Conservation (phyloP, 2,888 invertebrate species). For the Pterostichus niger region DNA sequence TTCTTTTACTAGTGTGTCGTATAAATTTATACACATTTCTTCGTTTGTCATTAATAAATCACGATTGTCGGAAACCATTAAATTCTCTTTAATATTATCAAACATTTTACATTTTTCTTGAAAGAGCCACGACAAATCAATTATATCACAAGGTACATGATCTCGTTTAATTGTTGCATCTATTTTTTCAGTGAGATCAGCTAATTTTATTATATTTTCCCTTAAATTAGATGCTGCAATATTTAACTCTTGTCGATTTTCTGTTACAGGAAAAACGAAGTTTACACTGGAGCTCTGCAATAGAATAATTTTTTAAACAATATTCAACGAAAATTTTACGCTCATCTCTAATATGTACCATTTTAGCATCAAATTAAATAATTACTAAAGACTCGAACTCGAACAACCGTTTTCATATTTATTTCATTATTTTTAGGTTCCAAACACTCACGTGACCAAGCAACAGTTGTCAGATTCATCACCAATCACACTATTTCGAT, state of each 20-base stretch:
- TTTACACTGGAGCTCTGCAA: slow-evolving; percentile 15
- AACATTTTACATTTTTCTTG: slow-evolving; percentile 49
- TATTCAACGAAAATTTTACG: not conserved
- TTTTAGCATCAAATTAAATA: slow-evolving; percentile 13
- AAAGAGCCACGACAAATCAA: slow-evolving; percentile 31
- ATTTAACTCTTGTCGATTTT: slow-evolving; percentile 23
- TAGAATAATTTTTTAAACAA: not conserved
- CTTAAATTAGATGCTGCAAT: slow-evolving; percentile 9
- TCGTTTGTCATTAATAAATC: not conserved
- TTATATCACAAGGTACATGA: slow-evolving; percentile 34
- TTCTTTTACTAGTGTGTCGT: slow-evolving; percentile 22
- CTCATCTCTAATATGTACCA: not conserved
- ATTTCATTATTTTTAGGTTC: no score
- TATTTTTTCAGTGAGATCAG: slow-evolving; percentile 3
- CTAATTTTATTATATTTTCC: slow-evolving; percentile 25
- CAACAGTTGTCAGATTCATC: no score
- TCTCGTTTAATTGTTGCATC: not conserved
- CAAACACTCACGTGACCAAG: no score
- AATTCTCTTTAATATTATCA: slow-evolving; percentile 10
- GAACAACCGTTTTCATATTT: no score
- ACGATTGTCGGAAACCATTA: not conserved
- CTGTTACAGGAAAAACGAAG: slow-evolving; percentile 31
- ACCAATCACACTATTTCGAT: no score
- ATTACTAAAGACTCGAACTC: no score
- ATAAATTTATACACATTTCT: slow-evolving; percentile 42